Evolutionary conservation across 2,888 invertebrate genomes (phyloP).

Genomic region (Odontomyia ornata): DNA sequence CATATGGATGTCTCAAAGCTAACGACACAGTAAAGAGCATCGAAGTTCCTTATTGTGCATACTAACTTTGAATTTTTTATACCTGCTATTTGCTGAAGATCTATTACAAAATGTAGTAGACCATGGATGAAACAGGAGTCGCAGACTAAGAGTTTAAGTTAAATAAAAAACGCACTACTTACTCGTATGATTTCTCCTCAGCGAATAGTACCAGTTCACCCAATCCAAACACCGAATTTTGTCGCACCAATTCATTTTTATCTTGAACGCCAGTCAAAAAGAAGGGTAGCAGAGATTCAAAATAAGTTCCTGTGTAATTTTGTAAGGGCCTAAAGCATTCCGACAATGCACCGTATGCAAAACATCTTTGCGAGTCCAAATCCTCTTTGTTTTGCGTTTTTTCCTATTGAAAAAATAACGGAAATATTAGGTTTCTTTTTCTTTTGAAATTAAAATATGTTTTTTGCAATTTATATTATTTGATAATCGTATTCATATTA

Average conservation of each 20-base stretch:
- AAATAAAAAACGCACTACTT: constrained; percentile 57
- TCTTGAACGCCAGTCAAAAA: constrained; percentile 72
- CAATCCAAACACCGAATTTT: constrained; percentile 79
- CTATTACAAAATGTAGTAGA: too few species aligned
- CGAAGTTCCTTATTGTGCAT: too few species aligned
- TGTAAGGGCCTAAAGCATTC: constrained; percentile 75
- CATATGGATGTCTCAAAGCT: too few species aligned
- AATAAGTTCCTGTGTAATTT: constrained; percentile 67
- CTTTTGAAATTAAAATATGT: too few species aligned
- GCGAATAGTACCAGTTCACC: constrained; percentile 77
- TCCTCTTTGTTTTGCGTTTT: constrained; percentile 67
- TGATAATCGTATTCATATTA: too few species aligned
- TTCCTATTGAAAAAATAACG: constrained; percentile 64
- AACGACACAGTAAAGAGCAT: too few species aligned
- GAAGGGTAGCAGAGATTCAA: constrained; percentile 70
- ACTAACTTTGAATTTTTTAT: too few species aligned
- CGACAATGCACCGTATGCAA: constrained; percentile 77
- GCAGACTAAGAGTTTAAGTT: neutral
- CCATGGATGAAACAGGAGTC: too few species aligned
- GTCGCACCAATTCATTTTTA: constrained; percentile 75
- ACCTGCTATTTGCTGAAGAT: too few species aligned
- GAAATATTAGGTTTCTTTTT: neutral
- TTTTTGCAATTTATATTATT: too few species aligned
- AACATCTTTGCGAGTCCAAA: constrained; percentile 71
- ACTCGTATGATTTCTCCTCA: constrained; percentile 71